Percentiles rank a stretch among this genome's conserved stretches.
Evolutionary conservation across 2,113 vertebrate species (phyloP).

Genomic region (Bambusicola thoracicus): DNA sequence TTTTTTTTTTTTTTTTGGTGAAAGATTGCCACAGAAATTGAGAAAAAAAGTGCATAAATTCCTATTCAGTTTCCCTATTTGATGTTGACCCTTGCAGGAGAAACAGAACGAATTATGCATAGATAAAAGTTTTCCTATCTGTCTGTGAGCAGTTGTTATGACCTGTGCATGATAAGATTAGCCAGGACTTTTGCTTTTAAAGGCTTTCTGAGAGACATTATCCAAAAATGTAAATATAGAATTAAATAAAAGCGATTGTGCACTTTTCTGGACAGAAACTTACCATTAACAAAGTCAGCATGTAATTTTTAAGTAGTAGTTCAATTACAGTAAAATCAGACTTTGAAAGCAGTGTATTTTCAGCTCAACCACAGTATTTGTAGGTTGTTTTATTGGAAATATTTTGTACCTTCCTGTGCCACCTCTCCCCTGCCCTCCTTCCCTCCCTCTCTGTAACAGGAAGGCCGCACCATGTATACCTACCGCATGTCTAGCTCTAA

Average conservation of each 20-base stretch:
- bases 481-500: background rate
- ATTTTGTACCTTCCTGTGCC: accelerated
- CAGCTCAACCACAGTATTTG: background rate
- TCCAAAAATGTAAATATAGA: background rate
- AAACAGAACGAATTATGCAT: background rate
- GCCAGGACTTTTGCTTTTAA: background rate
- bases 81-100: accelerated
- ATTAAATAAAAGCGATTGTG: background rate
- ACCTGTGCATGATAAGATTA: background rate
- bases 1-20: background rate
- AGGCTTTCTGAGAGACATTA: background rate
- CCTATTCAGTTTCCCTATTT: background rate
- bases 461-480: background rate
- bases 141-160: background rate
- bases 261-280: background rate
- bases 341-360: background rate
- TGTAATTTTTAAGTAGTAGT: background rate
- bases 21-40: background rate
- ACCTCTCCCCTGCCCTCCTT: background rate
- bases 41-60: background rate
- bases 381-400: background rate
- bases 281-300: background rate
- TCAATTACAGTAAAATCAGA: background rate
- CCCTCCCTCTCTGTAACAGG: background rate
- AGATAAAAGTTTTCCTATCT: background rate